A percentile compares a stretch with the other conserved stretches of the same genome.
These are phyloP conservation scores for Ctenoplectra terminalis DNA, from an alignment of 1,140 invertebrate species.

Conservation along the genomic window DNA sequence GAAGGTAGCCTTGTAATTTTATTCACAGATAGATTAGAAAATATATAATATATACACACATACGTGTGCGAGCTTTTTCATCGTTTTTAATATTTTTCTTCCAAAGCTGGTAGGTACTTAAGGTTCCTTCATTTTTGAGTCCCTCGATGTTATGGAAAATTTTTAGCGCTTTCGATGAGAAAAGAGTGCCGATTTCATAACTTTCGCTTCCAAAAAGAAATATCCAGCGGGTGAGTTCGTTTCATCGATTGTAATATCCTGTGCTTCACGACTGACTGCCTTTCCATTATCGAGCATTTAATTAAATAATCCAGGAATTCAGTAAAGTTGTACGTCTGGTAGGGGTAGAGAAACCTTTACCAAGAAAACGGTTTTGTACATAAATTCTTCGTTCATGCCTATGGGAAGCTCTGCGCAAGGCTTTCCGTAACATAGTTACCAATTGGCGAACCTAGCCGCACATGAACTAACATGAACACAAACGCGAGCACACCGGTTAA, in stretches of 20 bases:
- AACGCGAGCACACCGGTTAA: constrained; percentile 34
- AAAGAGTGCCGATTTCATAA: neutral
- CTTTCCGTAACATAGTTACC: constrained; percentile 13
- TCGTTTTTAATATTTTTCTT: too few relatives aligned
- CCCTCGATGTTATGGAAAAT: too few relatives aligned
- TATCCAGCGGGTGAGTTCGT: neutral
- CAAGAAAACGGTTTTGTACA: constrained; percentile 40
- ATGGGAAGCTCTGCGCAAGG: constrained; percentile 18
- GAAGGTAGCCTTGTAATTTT: neutral
- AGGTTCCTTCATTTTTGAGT: too few relatives aligned
- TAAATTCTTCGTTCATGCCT: constrained; percentile 56
- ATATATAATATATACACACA: too few relatives aligned
- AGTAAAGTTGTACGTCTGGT: constrained; percentile 51
- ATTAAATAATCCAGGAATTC: constrained; percentile 64
- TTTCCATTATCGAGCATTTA: constrained; percentile 64
- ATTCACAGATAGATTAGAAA: too few relatives aligned
- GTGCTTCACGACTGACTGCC: constrained; percentile 57
- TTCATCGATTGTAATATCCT: constrained; percentile 55
- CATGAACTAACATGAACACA: constrained; percentile 6
- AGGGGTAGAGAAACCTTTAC: constrained; percentile 17
- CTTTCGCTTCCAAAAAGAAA: neutral
- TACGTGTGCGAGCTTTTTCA: too few relatives aligned
- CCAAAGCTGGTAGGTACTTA: too few relatives aligned
- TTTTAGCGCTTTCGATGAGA: too few relatives aligned
- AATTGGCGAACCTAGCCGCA: constrained; percentile 10